phyloP scores from a whole-genome alignment of 2,888 invertebrate species.

The Quadroppia sp. region DNA sequence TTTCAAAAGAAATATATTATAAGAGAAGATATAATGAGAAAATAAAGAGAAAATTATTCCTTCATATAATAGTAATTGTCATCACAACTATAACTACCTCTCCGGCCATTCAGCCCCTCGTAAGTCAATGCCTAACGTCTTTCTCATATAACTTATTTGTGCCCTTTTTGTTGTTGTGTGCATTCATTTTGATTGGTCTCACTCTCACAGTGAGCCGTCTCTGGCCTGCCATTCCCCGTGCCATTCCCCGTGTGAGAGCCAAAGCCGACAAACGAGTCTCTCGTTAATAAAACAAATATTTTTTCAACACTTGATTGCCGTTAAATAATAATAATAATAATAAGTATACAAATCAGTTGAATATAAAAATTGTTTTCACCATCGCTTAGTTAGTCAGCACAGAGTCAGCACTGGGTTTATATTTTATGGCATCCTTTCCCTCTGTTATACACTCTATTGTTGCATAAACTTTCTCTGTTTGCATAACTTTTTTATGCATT shows the following conservation, averaged over 20 bases:
- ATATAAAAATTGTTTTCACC: background rate
- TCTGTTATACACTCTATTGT: too few relatives aligned
- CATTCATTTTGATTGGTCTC: background rate
- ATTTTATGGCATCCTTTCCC: too few relatives aligned
- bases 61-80: constrained; percentile 10
- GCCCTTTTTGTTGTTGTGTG: background rate
- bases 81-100: background rate
- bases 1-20: background rate
- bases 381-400: background rate
- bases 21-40: background rate
- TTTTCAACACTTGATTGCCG: constrained; percentile 32
- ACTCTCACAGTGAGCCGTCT: background rate
- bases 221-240: background rate
- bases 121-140: background rate
- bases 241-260: background rate
- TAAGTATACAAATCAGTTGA: constrained; percentile 16
- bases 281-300: constrained; percentile 37
- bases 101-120: background rate
- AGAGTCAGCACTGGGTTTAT: too few relatives aligned
- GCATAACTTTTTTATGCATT: too few relatives aligned
- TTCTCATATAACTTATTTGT: background rate
- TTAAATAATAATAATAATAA: constrained; percentile 33
- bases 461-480: too few relatives aligned
- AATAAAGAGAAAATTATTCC: background rate
- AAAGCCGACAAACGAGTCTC: constrained; percentile 24